Evolutionary conservation across 1,140 invertebrate species (phyloP), one percentile per base, ranked within the genome.

Genomic region (Carposina sasakii): DNA sequence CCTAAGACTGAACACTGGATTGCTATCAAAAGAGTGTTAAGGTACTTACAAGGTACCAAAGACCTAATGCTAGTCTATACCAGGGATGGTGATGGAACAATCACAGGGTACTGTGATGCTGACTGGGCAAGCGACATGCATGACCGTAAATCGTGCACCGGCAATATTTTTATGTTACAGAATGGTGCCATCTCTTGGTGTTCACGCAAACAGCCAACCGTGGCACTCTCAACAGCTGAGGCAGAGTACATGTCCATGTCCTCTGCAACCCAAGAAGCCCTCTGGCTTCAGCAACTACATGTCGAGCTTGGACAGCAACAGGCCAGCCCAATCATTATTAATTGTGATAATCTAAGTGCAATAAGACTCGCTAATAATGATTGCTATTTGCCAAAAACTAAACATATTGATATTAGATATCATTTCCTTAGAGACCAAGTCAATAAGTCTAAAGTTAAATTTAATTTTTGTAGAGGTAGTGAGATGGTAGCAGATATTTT

Each of bases 11-110:
- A 10, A 41, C 67, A 69, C 23, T 63, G 52, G 63, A 21, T n/a
- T 23, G 56, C 60, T 33, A 31, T 62, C 1, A 68, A 68, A 30
- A 44, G 59, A 52, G 33, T 67, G 0, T 48, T 67, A 0, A 53
- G 58, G 43, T 67, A 67, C 34, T 21, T 64, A 2, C 31, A 64
- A 23, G 51, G 48, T 12, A 61, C 57, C 6, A 57, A 53, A 31
- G 39, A 54, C n/a, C 19, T 40, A 0, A 60, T 48, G 23, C 13
- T 67, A 0, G 24, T 30, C 1, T 67, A 57, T 15, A 51, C 19
- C 26, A 57, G 50, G 30, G 31, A 56, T 54, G 51, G 39, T 48
- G 17, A 59, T 39, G 9, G 31, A 2, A 24, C 26, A 3, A 63
- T 67, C 3, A 47, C 16, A 21, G 62, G 50, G 9, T 61, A 50